Evolutionary conservation across 2,888 invertebrate genomes (phyloP), one percentile per base, ranked within the genome.

Genomic region (Heteromyza rotundicornis): DNA sequence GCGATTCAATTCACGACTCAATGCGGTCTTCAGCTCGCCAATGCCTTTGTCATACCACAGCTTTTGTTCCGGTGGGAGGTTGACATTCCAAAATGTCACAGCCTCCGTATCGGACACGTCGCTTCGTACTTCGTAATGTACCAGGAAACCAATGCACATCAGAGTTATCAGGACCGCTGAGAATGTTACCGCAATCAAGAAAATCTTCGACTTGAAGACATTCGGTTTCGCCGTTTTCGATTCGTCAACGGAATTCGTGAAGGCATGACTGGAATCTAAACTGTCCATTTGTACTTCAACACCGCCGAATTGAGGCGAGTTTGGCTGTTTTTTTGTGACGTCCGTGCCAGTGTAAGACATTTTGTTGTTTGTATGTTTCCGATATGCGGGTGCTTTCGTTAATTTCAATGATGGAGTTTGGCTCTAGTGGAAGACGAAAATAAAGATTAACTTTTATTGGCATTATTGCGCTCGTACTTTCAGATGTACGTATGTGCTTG

Each of bases 1-100:
- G 14, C 83, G 80, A 72, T 90, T 91, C 77, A 84, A 85, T 72
- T 86, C 84, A 1, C 87, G 81, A 16, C 84, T 80, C 1, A 90
- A 79, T 0, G 90, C 88, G 54, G 86, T 86, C 40, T 87, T 82
- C 1, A 88, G 71, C 64, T 88, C 88, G 0, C 78, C 73, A 1
- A 84, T 76, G 0, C 86, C 87, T 2, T 85, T 78, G 10, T 82
- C 76, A 50, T 76, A 84, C 87, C 87, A 88, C 67, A 73, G 59
- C 56, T 73, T 68, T 57, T 83, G 82, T 64, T 79, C 79, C 2
- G 59, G 17, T 1, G 82, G 81, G 24, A 82, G 57, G 14, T 71
- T 57, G 0, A 74, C 72, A 19, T 75, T 71, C 72, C 76, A 77
- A 16, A 71, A 80, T 36, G 68, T 63, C 0, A 78, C 73, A 16